Evolutionary conservation across 2,888 invertebrate genomes (phyloP).

Genomic region (Polyommatus icarus): DNA sequence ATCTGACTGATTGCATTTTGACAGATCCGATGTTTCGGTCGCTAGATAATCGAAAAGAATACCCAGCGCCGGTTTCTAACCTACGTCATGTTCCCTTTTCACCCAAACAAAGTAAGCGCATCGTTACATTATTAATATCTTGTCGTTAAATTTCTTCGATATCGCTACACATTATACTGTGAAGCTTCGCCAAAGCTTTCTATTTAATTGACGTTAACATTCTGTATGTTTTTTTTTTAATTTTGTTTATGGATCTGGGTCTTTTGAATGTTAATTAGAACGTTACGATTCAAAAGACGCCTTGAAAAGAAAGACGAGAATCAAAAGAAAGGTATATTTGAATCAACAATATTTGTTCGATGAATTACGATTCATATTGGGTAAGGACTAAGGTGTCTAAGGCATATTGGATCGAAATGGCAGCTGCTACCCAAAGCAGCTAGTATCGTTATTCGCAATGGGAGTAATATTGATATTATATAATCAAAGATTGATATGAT

Average conservation of each 20-base stretch:
- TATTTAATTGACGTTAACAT: conserved; percentile 21
- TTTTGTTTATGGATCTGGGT: neutral
- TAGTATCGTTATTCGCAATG: neutral
- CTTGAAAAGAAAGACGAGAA: neutral
- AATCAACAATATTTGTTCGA: neutral
- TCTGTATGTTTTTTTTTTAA: neutral
- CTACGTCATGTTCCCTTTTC: neutral
- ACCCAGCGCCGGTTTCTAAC: neutral
- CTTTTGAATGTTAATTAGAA: neutral
- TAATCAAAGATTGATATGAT: neutral
- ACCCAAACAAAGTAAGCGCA: conserved; percentile 2
- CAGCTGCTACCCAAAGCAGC: neutral
- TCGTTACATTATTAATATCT: neutral
- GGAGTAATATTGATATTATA: neutral
- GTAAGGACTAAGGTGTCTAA: neutral
- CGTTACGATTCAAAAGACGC: neutral
- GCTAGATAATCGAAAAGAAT: too few species aligned
- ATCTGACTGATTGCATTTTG: too few species aligned
- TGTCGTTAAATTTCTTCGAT: conserved; percentile 5
- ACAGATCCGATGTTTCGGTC: too few species aligned
- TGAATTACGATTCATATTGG: neutral
- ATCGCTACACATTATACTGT: neutral
- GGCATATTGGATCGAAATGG: neutral
- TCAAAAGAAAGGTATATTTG: neutral
- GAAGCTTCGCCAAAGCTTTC: conserved; percentile 37